These are phyloP conservation scores for Camponotus pennsylvanicus DNA, from an alignment of 1,140 invertebrate genomes.

Conservation along the genomic window DNA sequence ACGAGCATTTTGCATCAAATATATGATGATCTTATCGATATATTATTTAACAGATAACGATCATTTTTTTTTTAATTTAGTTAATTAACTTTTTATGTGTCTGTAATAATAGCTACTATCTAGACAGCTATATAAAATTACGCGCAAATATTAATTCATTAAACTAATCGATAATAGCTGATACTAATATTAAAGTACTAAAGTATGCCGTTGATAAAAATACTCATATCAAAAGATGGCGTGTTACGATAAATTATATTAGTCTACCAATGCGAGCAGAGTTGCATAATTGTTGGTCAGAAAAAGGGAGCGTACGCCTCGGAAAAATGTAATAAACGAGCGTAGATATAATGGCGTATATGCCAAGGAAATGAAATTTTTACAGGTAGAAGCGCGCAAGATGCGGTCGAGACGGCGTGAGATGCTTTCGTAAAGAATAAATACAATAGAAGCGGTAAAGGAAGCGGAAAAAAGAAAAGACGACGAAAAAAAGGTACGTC, in stretches of 20 bases:
- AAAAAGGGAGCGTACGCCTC: neutral
- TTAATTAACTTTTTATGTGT: slow-evolving; percentile 30
- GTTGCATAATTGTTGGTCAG: neutral
- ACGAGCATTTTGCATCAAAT: neutral
- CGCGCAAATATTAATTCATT: slow-evolving; percentile 19
- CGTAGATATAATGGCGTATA: slow-evolving; percentile 45
- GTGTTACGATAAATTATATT: slow-evolving; percentile 10
- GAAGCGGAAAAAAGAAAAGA: slow-evolving; percentile 3
- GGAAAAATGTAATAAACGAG: slow-evolving; percentile 30
- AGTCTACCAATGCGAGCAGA: slow-evolving; percentile 2
- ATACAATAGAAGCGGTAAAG: slow-evolving; percentile 30
- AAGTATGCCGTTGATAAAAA: neutral
- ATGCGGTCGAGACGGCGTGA: slow-evolving; percentile 42
- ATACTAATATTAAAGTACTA: slow-evolving; percentile 17
- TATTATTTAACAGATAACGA: slow-evolving; percentile 5
- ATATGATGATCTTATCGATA: neutral
- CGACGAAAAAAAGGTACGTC: slow-evolving; percentile 20
- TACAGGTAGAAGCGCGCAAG: slow-evolving; percentile 38
- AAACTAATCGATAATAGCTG: slow-evolving; percentile 29
- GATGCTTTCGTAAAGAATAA: slow-evolving; percentile 48
- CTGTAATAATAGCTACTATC: neutral
- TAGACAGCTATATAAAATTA: slow-evolving; percentile 5
- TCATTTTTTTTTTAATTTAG: slow-evolving; percentile 20
- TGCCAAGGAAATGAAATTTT: slow-evolving; percentile 46
- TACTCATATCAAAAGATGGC: slow-evolving; percentile 22